A percentile compares a stretch with the other conserved stretches of the same genome.
Evolutionary conservation across 2,797 vertebrate species (phyloP).

Genomic region (Scleropages formosus): DNA sequence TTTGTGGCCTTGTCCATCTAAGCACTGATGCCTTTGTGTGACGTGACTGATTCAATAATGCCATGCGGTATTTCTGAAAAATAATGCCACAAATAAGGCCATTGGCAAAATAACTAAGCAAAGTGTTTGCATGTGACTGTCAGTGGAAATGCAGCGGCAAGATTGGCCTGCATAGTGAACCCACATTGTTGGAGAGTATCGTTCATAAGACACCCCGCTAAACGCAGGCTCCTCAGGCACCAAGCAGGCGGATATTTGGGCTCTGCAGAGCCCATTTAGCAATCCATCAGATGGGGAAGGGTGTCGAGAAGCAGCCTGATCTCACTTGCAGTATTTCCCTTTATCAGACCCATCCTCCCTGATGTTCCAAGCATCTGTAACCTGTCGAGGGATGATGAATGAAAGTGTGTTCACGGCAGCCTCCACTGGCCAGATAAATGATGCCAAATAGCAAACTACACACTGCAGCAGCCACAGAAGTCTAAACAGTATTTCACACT

Average conservation of each 20-base stretch:
- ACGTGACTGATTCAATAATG: no score
- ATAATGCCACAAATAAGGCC: no score
- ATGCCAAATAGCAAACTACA: not conserved
- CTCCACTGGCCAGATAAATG: constrained; percentile 25
- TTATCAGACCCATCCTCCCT: constrained; percentile 32
- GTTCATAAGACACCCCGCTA: not conserved
- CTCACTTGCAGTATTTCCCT: constrained; percentile 17
- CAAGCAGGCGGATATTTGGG: constrained; percentile 7
- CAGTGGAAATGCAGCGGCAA: not conserved
- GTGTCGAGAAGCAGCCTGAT: not conserved
- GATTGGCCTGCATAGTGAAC: not conserved
- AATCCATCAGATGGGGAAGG: constrained; percentile 13
- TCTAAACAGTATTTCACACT: constrained; percentile 3
- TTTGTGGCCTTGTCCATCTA: no score
- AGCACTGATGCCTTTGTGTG: no score
- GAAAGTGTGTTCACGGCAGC: not conserved
- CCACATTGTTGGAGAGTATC: not conserved
- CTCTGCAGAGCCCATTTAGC: not conserved
- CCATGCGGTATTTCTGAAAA: no score
- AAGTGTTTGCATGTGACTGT: not conserved
- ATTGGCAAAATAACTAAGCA: no score
- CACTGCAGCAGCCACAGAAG: not conserved
- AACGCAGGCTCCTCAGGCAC: not conserved
- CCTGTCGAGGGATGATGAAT: constrained; percentile 27
- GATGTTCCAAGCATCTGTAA: constrained; percentile 22